Percentiles rank a stretch among this genome's conserved stretches.
Evolutionary conservation across 2,797 vertebrate species (phyloP).

Genomic region (Bovichtus diacanthus): DNA sequence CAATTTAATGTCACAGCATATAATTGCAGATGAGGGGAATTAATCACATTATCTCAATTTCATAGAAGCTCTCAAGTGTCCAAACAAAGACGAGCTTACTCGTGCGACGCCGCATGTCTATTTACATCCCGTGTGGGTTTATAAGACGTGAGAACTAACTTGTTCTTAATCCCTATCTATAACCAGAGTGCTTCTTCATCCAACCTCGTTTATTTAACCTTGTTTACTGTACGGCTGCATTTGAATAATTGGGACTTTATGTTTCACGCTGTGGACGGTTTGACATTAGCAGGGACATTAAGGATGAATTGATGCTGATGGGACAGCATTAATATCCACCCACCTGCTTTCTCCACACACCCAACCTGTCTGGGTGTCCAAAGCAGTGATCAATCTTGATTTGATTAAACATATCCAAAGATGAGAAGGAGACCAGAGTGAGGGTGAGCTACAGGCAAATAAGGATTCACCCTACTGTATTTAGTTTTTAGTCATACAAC

Average conservation of each 20-base stretch:
- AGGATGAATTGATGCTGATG: conserved; percentile 54
- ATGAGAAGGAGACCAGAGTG: neutral
- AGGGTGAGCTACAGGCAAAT: neutral
- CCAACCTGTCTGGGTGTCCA: conserved; percentile 19
- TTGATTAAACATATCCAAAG: conserved; percentile 37
- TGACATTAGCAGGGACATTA: conserved; percentile 57
- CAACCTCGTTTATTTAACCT: conserved; percentile 34
- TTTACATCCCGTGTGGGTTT: conserved; percentile 18
- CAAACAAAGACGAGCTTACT: conserved; percentile 49
- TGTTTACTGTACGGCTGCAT: conserved; percentile 44
- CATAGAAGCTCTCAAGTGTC: conserved; percentile 53
- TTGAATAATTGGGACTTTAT: conserved; percentile 47
- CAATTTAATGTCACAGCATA: conserved; percentile 56
- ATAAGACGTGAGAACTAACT: conserved; percentile 2
- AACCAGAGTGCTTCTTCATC: conserved; percentile 6
- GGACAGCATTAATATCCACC: conserved; percentile 44
- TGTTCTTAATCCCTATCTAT: conserved; percentile 30
- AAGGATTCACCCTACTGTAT: neutral
- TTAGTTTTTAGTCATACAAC: neutral
- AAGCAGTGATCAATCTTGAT: conserved; percentile 43
- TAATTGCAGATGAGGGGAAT: conserved; percentile 69
- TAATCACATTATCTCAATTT: conserved; percentile 76
- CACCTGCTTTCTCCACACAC: conserved; percentile 29
- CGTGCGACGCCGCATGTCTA: neutral
- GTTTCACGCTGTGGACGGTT: conserved; percentile 36